Evolutionary conservation across 2,113 vertebrate species (phyloP).

Genomic region (Ammodytes marinus): DNA sequence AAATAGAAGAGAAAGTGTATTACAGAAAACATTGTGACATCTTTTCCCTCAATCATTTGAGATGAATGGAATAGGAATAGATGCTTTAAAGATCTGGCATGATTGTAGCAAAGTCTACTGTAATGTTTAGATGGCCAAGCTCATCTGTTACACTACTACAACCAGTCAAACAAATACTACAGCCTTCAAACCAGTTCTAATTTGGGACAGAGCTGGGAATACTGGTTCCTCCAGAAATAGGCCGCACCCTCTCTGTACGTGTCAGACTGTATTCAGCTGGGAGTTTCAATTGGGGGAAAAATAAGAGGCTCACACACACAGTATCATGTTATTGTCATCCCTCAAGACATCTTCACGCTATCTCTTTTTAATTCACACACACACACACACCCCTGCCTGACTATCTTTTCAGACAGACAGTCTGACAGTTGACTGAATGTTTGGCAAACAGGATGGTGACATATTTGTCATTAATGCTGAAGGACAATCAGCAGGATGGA

Average conservation of each 20-base stretch:
- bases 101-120: not conserved
- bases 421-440: not conserved
- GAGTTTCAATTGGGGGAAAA: conserved; percentile 2
- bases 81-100: not conserved
- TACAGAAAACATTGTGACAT: not conserved
- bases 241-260: conserved; percentile 27
- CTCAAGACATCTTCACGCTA: not conserved
- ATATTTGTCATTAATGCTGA: conserved; percentile 6
- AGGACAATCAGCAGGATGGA: not conserved
- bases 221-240: conserved; percentile 63
- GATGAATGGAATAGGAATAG: not conserved
- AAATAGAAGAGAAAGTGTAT: not conserved
- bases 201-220: conserved; percentile 35
- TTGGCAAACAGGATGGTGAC: not conserved
- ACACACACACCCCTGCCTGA: not conserved
- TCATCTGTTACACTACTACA: not conserved
- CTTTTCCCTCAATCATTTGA: not conserved
- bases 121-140: not conserved
- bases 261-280: not conserved
- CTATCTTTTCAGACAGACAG: not conserved
- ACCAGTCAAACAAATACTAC: not conserved
- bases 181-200: conserved; percentile 1
- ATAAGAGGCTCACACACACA: not conserved
- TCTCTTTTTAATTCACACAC: not conserved
- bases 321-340: not conserved